Percentiles rank a stretch among this genome's conserved stretches.
phyloP scores from a whole-genome alignment of 2,797 vertebrate genomes.

The Dicrostonyx torquatus region DNA sequence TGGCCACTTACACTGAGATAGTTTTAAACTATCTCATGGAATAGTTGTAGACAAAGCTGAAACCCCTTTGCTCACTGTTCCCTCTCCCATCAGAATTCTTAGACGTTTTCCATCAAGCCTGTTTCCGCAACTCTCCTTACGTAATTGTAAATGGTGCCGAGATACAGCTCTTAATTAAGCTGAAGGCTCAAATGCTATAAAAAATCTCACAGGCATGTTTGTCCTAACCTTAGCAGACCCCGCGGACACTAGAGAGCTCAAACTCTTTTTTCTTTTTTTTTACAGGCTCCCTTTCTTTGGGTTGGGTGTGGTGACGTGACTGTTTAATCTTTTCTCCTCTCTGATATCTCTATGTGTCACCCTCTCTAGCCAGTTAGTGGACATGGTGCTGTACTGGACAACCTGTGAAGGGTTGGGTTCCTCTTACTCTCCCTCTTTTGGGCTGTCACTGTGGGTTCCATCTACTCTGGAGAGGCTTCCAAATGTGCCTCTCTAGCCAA shows the following conservation, averaged over 20 bases:
- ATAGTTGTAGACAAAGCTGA: not conserved
- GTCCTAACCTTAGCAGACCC: not conserved
- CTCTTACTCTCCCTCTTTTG: not conserved
- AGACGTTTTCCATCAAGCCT: not conserved
- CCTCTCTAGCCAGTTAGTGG: no score
- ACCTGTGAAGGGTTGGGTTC: no score
- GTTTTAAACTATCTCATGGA: not conserved
- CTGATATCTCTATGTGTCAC: not conserved
- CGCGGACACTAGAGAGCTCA: no score
- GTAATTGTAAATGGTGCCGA: not conserved
- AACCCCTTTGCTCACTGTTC: not conserved
- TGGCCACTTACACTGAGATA: not conserved
- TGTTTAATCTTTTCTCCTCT: not conserved
- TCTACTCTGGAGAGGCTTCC: not conserved
- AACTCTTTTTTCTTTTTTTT: not conserved
- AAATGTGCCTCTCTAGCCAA: not conserved
- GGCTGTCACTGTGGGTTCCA: not conserved
- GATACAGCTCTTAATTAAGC: not conserved
- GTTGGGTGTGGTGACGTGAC: not conserved
- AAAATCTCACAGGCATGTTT: no score
- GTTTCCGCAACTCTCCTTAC: not conserved
- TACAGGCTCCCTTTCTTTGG: not conserved
- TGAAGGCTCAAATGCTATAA: not conserved
- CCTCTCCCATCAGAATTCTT: not conserved
- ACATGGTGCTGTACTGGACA: not conserved